These are phyloP conservation scores for Diacarnus erythraeanus DNA, from an alignment of 37 sponge, comb jelly and placozoan species.

Conservation along the genomic window DNA sequence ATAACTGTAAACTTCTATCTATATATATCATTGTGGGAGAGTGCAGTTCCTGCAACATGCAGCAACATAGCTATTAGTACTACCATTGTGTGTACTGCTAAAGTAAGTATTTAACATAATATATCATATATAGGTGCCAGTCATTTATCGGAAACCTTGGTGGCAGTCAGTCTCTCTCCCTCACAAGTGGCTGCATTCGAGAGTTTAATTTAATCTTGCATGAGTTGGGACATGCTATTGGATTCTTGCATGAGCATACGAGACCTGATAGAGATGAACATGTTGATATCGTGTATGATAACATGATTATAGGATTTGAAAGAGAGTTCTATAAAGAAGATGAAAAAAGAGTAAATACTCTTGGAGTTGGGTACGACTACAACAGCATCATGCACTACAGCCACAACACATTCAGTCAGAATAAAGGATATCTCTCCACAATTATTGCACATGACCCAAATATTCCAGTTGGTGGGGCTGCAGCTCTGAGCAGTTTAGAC, in stretches of 20 bases:
- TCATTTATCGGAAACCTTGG: slow-evolving; percentile 24
- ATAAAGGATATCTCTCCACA: slow-evolving; percentile 27
- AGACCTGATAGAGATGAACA: slow-evolving; percentile 71
- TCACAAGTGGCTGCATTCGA: slow-evolving; percentile 21
- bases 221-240: slow-evolving; percentile 72
- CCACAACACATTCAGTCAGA: slow-evolving; percentile 4
- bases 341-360: slow-evolving; percentile 26
- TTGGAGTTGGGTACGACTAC: slow-evolving; percentile 77
- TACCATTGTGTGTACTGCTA: neutral
- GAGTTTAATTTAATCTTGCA: slow-evolving; percentile 30
- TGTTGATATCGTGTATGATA: slow-evolving; percentile 30
- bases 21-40: too few relatives aligned
- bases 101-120: neutral
- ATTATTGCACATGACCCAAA: slow-evolving; percentile 41
- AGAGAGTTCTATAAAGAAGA: slow-evolving; percentile 2
- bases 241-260: slow-evolving; percentile 73
- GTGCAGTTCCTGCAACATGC: too few relatives aligned
- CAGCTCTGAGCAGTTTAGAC: slow-evolving; percentile 54
- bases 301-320: slow-evolving; percentile 6
- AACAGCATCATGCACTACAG: slow-evolving; percentile 88
- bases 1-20: too few relatives aligned
- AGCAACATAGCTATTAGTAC: too few relatives aligned
- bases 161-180: slow-evolving; percentile 23
- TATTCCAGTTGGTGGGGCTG: slow-evolving; percentile 54
- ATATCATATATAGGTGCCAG: neutral